Evolutionary conservation across 2,113 vertebrate species (phyloP).

Genomic region (Dinomys branickii): DNA sequence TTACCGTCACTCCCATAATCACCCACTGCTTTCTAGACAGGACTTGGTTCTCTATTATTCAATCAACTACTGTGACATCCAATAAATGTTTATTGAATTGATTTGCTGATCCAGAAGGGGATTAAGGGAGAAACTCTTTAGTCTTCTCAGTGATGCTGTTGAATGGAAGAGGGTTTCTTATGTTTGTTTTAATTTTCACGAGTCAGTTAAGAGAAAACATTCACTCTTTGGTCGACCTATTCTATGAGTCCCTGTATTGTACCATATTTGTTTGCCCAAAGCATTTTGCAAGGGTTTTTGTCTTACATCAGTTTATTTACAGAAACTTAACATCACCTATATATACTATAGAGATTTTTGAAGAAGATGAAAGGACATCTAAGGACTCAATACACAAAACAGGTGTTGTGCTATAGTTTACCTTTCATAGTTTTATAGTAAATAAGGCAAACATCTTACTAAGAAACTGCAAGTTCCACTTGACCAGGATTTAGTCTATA

Average conservation of each 20-base stretch:
- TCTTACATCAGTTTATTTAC: not conserved
- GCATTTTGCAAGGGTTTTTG: not conserved
- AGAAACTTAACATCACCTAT: not conserved
- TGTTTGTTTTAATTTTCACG: not conserved
- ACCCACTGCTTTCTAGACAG: not conserved
- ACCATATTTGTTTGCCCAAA: too few relatives aligned
- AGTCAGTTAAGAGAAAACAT: not conserved
- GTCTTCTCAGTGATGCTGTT: too few relatives aligned
- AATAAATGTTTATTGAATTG: not conserved
- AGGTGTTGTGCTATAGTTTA: too few relatives aligned
- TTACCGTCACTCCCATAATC: rapidly evolving
- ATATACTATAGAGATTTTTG: too few relatives aligned
- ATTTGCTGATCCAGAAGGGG: not conserved
- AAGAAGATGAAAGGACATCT: not conserved
- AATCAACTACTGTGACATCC: too few relatives aligned
- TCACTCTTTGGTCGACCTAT: not conserved
- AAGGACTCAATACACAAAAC: too few relatives aligned
- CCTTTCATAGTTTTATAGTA: not conserved
- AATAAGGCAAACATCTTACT: not conserved
- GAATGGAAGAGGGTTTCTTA: not conserved
- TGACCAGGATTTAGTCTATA: not conserved
- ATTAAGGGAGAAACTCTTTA: not conserved
- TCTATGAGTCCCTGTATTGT: not conserved
- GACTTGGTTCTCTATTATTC: not conserved
- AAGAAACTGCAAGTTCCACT: too few relatives aligned